Conservation (phyloP, 37 sponge, comb jelly and placozoan species). For the Lycopodina hypogea region DNA sequence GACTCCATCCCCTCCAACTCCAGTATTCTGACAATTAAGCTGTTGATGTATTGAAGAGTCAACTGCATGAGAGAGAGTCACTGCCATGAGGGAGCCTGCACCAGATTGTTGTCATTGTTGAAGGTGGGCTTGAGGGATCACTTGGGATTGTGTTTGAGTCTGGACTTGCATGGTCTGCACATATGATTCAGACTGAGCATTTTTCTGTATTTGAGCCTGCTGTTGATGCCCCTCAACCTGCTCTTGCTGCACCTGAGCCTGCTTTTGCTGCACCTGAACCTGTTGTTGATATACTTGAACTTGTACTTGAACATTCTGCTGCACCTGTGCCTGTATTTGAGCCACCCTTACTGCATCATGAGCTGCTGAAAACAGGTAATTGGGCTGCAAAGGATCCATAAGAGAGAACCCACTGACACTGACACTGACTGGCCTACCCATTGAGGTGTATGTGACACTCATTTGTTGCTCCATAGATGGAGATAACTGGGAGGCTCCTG, state of each 20-base stretch:
- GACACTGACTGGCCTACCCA: background rate
- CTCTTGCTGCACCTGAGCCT: no score
- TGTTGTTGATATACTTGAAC: no score
- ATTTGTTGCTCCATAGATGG: background rate
- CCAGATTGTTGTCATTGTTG: constrained; percentile 7
- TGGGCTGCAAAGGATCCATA: constrained; percentile 2
- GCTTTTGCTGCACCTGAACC: no score
- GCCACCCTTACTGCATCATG: background rate
- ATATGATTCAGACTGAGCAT: background rate
- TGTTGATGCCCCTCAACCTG: constrained; percentile 3
- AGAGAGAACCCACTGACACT: background rate
- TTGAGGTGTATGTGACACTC: background rate
- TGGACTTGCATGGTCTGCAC: background rate
- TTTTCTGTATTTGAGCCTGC: background rate
- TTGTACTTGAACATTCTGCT: constrained; percentile 7
- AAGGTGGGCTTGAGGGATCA: background rate
- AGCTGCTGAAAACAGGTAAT: constrained; percentile 4
- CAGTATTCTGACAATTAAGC: background rate
- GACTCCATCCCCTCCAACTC: no score
- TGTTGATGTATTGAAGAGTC: background rate
- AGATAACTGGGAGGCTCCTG: background rate
- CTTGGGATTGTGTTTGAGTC: background rate
- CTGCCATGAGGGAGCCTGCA: background rate
- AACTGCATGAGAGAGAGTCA: background rate
- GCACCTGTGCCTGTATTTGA: constrained; percentile 12